phyloP scores from a whole-genome alignment of 2,888 invertebrate genomes.

The Galerucella pusilla region DNA sequence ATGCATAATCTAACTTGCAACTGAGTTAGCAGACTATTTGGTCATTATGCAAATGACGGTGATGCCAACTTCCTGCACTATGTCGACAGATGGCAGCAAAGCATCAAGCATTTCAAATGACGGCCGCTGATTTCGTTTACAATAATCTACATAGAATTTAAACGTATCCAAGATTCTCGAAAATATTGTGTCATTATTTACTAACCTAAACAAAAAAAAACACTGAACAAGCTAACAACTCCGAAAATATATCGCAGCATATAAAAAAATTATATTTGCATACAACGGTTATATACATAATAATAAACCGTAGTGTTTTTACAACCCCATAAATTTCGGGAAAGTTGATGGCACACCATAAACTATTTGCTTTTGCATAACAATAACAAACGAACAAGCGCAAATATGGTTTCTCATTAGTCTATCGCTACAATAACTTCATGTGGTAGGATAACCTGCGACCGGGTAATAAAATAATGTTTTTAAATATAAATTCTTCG shows the following conservation, averaged over 20 bases:
- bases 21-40: conserved; percentile 59
- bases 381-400: conserved; percentile 45
- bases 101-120: conserved; percentile 30
- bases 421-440: conserved; percentile 41
- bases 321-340: conserved; percentile 43
- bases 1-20: conserved; percentile 56
- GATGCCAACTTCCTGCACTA: conserved; percentile 33
- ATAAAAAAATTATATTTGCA: conserved; percentile 32
- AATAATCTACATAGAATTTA: neutral
- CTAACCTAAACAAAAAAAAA: neutral
- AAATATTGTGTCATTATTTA: too few relatives aligned
- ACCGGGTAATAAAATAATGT: conserved; percentile 6
- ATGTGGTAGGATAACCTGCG: conserved; percentile 25
- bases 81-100: conserved; percentile 56
- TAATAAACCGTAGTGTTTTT: conserved; percentile 40
- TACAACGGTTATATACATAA: conserved; percentile 26
- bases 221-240: neutral
- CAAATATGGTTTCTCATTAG: conserved; percentile 45
- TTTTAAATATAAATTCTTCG: neutral
- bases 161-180: neutral
- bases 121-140: conserved; percentile 14
- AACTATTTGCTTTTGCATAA: conserved; percentile 48
- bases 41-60: conserved; percentile 60
- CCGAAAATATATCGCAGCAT: conserved; percentile 39
- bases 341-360: conserved; percentile 45